Evolutionary conservation across 2,888 invertebrate genomes (phyloP), one percentile per base, ranked within the genome.

Genomic region (Sinelater perroti): DNA sequence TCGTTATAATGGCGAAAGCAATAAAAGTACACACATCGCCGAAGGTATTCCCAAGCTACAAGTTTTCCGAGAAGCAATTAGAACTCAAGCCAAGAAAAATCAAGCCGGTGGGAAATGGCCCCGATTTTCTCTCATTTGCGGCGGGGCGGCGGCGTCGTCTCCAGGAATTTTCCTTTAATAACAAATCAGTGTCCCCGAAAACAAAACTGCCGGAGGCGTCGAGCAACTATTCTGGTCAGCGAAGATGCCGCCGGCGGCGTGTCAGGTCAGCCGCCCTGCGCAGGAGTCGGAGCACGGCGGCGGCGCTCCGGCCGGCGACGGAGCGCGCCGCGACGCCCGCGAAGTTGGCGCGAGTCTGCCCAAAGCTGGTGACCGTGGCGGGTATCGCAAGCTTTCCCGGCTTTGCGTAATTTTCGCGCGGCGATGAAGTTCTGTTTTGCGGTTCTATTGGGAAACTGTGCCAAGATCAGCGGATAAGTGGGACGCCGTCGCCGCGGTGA

Each of bases 271-370:
- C n/a, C n/a, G n/a, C 30, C 20, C 26, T 51, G 52, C 52, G 52
- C 52, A 44, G 33, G 44, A 10, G n/a, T 5, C 30, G 30, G 33
- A 16, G 17, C 40, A 20, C 31, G 38, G 6, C n/a, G 20, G 10
- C 8, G 16, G 33, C 17, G 26, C n/a, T 42, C 45, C 46, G 45
- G 45, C 46, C 46, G 53, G 53, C 26, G 30, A 7, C n/a, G 35
- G 46, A 45, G 28, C 53, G 46, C 53, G 53, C 36, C 46, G 53
- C 20, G 35, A 38, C 44, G 33, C 7, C 26, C 20, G 53, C 35
- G 46, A 53, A 28, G 36, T 46, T 53, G 45, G 30, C 53, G 38
- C 46, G 53, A 45, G 53, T 53, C 17, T 53, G 45, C 46, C 45
- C 33, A 26, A 35, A 53, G 53, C 46, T 26, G 30, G 21, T 35